Conservation (phyloP, 2,113 vertebrate genomes). For the Camelus dromedarius region DNA sequence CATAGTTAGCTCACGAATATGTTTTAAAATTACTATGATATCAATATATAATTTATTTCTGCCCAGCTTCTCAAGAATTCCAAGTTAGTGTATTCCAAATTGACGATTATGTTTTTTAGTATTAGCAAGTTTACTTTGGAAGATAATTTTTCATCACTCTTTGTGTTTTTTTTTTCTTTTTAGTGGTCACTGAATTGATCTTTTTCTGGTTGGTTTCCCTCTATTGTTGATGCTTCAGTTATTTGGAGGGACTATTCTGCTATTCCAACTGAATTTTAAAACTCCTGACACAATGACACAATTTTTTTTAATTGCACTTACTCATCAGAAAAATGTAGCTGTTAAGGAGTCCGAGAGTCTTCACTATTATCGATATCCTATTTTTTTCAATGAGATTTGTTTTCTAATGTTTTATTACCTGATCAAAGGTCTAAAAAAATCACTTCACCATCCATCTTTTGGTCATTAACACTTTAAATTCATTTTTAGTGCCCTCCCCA, state of each 20-base stretch:
- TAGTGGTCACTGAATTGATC: background rate
- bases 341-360: background rate
- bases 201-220: background rate
- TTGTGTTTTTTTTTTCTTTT: background rate
- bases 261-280: background rate
- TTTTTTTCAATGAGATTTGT: background rate
- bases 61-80: slow-evolving; percentile 22
- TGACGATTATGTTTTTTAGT: background rate
- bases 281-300: background rate
- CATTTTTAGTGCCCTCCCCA: background rate
- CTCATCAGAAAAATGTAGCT: slow-evolving; percentile 18
- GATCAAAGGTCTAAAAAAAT: background rate
- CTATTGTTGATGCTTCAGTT: slow-evolving; percentile 25
- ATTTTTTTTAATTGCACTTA: background rate
- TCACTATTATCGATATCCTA: background rate
- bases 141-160: background rate
- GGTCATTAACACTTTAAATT: slow-evolving; percentile 53
- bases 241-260: slow-evolving; percentile 47
- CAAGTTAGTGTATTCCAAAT: slow-evolving; percentile 48
- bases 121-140: slow-evolving; percentile 50
- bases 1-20: background rate
- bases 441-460: background rate
- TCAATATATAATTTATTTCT: slow-evolving; percentile 21
- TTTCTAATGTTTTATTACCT: slow-evolving; percentile 53
- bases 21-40: slow-evolving; percentile 42